These are phyloP conservation scores for Drosophila kanekoi DNA, from an alignment of 2,888 invertebrate species.

Conservation along the genomic window DNA sequence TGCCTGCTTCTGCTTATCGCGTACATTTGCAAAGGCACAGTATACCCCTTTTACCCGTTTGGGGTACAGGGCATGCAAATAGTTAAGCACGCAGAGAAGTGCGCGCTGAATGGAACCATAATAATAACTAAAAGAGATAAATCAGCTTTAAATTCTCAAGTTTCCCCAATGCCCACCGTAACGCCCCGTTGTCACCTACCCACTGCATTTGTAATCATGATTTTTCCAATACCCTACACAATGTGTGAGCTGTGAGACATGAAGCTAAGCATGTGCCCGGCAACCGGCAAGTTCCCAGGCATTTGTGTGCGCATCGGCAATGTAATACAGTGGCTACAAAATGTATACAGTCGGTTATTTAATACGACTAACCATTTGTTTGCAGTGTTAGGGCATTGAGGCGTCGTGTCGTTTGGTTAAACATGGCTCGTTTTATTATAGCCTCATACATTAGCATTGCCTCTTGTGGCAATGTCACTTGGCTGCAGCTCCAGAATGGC, in stretches of 20 bases:
- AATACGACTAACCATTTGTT: not conserved
- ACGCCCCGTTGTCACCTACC: not conserved
- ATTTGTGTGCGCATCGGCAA: too few relatives aligned
- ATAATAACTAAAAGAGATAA: conserved; percentile 60
- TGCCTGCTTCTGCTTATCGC: too few relatives aligned
- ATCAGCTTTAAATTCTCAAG: conserved; percentile 62
- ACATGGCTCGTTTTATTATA: conserved; percentile 25
- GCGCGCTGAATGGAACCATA: conserved; percentile 23
- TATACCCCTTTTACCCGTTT: too few relatives aligned
- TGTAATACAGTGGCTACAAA: not conserved
- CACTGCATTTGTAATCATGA: not conserved
- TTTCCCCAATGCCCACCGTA: not conserved
- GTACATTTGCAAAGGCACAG: too few relatives aligned
- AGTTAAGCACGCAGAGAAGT: conserved; percentile 19
- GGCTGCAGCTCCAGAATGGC: conserved; percentile 32
- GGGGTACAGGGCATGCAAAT: not conserved
- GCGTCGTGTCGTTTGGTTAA: conserved; percentile 14
- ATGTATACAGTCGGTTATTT: not conserved
- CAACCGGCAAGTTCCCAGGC: too few relatives aligned
- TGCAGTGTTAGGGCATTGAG: conserved; percentile 24
- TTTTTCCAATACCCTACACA: not conserved
- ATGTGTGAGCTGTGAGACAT: too few relatives aligned
- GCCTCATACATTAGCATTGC: conserved; percentile 57
- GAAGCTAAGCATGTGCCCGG: too few relatives aligned
- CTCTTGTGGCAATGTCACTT: conserved; percentile 65